Percentiles rank a stretch among this genome's conserved stretches.
Evolutionary conservation across 2,888 invertebrate genomes (phyloP).

Genomic region (Pherbina coryleti): DNA sequence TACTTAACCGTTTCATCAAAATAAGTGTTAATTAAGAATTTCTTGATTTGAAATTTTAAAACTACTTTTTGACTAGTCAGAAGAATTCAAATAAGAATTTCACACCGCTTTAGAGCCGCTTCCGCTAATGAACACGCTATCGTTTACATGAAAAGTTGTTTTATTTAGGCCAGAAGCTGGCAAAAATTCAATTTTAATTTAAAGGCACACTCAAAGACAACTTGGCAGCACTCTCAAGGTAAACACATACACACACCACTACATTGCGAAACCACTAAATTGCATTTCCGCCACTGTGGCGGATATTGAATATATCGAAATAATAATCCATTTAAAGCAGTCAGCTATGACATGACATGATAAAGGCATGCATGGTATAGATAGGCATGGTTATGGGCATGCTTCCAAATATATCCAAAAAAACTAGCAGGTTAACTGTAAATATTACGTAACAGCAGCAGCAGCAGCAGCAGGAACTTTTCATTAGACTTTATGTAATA

Average conservation of each 20-base stretch:
- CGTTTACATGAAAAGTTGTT: background rate
- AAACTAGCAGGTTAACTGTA: background rate
- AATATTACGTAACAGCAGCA: background rate
- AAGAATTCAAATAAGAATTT: background rate
- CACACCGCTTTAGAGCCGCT: too few species aligned
- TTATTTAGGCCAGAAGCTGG: background rate
- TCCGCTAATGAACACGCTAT: background rate
- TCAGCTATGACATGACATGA: background rate
- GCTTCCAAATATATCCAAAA: background rate
- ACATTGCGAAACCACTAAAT: background rate
- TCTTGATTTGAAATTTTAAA: too few species aligned
- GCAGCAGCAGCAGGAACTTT: background rate
- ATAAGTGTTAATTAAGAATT: too few species aligned
- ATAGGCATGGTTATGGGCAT: background rate
- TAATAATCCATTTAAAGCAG: constrained; percentile 1
- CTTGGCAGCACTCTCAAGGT: background rate
- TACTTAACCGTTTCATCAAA: too few species aligned
- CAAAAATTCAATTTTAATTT: background rate
- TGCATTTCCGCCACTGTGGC: background rate
- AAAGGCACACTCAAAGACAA: background rate
- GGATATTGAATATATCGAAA: background rate
- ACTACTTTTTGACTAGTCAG: background rate
- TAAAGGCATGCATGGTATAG: background rate
- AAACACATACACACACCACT: background rate
- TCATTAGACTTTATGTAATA: background rate